Conservation (phyloP, 2,888 invertebrate species). For the Harpalus rubripes region DNA sequence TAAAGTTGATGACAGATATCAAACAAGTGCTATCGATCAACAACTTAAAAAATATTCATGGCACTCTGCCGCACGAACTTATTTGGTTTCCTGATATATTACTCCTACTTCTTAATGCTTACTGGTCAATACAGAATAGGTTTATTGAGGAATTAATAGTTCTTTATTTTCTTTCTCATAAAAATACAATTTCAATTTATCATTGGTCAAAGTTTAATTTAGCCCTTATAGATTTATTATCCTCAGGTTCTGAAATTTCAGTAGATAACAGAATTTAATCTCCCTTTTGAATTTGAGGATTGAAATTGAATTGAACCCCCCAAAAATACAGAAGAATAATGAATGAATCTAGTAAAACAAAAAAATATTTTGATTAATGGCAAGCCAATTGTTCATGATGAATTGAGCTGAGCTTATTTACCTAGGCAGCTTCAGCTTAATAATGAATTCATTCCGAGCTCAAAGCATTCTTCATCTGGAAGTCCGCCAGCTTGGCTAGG, state of each 20-base stretch:
- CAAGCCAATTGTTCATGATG: slow-evolving; percentile 10
- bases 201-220: too few relatives aligned
- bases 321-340: not conserved
- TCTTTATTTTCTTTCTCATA: too few relatives aligned
- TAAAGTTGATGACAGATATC: too few relatives aligned
- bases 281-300: not conserved
- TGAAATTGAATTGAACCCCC: not conserved
- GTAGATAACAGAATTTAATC: not conserved
- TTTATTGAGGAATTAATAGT: too few relatives aligned
- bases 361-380: slow-evolving; percentile 7
- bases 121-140: too few relatives aligned
- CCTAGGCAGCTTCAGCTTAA: slow-evolving; percentile 27
- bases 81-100: too few relatives aligned
- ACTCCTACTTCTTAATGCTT: too few relatives aligned
- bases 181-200: too few relatives aligned
- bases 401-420: slow-evolving; percentile 26
- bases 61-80: too few relatives aligned
- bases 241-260: not conserved
- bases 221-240: too few relatives aligned
- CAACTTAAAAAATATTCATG: too few relatives aligned
- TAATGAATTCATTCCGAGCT: slow-evolving; percentile 36
- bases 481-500: slow-evolving; percentile 11
- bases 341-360: not conserved
- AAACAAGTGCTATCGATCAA: too few relatives aligned
- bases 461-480: slow-evolving; percentile 50